Evolutionary conservation across 1,140 invertebrate genomes (phyloP), one percentile per base, ranked within the genome.

Genomic region (Bemisia tabaci): DNA sequence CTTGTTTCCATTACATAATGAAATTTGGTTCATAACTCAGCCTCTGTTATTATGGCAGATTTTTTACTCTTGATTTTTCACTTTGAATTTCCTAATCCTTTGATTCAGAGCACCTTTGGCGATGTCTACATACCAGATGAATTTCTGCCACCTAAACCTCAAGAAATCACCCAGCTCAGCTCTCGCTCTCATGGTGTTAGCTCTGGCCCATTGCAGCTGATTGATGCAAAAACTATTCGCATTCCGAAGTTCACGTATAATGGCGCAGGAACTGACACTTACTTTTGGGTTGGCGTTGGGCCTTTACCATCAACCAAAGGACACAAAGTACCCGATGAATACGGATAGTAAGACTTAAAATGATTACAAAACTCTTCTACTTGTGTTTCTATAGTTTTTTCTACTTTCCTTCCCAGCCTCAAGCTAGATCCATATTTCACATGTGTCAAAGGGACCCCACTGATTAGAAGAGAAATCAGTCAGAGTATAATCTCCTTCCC

Each of bases 81-180:
- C n/a, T n/a, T n/a, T n/a, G n/a, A n/a, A n/a, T n/a, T n/a, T n/a
- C n/a, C n/a, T n/a, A n/a, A n/a, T n/a, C n/a, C n/a, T n/a, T n/a
- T n/a, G n/a, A n/a, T 70, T 68, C 11, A 86, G 83, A 92, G 90
- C 74, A 86, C 91, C 23, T 95, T 92, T 77, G 93, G 89, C 0
- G 93, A 95, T 77, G 86, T 95, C 26, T 92, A 89, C 72, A 88
- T 95, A 70, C 91, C 91, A 0, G 92, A 95, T 71, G 91, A 91
- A 65, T 94, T 95, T 75, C 89, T 93, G 72, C 87, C 92, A n/a
- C 93, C 93, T 0, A 78, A 83, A 21, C 81, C 86, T 0, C 87
- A 91, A 70, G 81, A 79, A 61, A 83, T 91, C 2, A 84, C 85
- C 0, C 86, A 88, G 66, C 76, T 96, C 0, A 84, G 84, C 0